Base-by-base conservation (phyloP, 2,888 invertebrate species). In the Agrotis ipsilon region DNA sequence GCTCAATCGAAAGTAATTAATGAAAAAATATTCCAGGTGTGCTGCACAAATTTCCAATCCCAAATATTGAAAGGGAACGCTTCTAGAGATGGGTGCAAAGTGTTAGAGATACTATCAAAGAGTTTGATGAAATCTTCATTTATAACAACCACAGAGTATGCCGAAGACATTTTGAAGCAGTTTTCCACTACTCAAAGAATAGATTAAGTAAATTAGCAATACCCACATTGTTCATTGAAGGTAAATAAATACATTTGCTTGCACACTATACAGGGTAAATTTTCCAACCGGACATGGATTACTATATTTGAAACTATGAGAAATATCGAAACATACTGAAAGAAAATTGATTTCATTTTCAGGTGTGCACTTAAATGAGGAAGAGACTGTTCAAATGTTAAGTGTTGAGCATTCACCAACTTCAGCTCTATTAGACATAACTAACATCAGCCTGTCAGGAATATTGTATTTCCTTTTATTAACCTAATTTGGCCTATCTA, bases 11-110 rank as follows among this genome's bases (percentile, higher is more conserved):
- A 18, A 48, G 48, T 48, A 48, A n/a, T n/a, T 48, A n/a, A 48
- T n/a, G 0, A 48, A n/a, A 48, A 48, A n/a, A n/a, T 32, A n/a
- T 48, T 48, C 48, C 48, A 48, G 48, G 48, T 48, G 48, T 48
- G n/a, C 48, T 48, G n/a, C 48, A 48, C 48, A 48, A n/a, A 48
- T 48, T 48, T 48, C 48, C 48, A n/a, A 48, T n/a, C n/a, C 48
- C 48, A 48, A 48, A 48, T 48, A 18, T n/a, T n/a, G 48, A 48
- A 48, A 48, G 48, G 19, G 48, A 48, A 18, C 48, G 48, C 48
- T 48, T 48, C 48, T n/a, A 48, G 48, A 48, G n/a, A 48, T 48
- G 48, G 48, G 48, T 48, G n/a, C n/a, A 11, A 48, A 48, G 48
- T 48, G 11, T n/a, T 3, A n/a, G 48, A 48, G 48, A 9, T 48